Percentiles rank a stretch among this genome's conserved stretches.
phyloP scores from a whole-genome alignment of 2,888 invertebrate species.

The Harmothoe impar region DNA sequence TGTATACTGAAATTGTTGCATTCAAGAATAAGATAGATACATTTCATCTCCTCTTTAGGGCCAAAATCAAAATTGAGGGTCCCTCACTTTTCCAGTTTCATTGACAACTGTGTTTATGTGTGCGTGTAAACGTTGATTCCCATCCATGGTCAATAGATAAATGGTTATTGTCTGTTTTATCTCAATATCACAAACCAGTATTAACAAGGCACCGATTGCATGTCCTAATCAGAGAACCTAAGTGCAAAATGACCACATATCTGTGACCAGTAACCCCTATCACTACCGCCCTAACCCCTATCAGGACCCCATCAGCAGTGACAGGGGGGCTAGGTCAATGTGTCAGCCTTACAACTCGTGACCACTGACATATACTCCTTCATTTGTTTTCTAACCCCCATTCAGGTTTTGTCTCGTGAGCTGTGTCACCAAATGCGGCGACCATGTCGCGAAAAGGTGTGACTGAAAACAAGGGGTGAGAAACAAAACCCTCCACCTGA shows the following conservation, averaged over 20 bases:
- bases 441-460: slow-evolving; percentile 19
- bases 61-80: no score
- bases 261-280: slow-evolving; percentile 18
- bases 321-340: not conserved
- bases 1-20: no score
- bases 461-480: not conserved
- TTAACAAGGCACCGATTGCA: no score
- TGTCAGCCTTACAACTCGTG: not conserved
- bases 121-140: no score
- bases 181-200: no score
- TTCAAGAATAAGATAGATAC: no score
- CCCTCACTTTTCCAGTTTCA: no score
- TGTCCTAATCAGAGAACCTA: not conserved
- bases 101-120: no score
- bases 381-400: not conserved
- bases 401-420: not conserved
- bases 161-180: no score
- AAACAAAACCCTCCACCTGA: slow-evolving; percentile 19
- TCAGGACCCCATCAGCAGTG: not conserved
- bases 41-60: no score
- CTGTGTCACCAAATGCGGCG: not conserved
- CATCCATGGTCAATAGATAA: no score
- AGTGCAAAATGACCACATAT: slow-evolving; percentile 23
- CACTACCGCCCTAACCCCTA: not conserved
- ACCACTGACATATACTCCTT: not conserved